A percentile compares a stretch with the other conserved stretches of the same genome.
Evolutionary conservation across 2,113 vertebrate species (phyloP).

Genomic region (Chrysemys picta): DNA sequence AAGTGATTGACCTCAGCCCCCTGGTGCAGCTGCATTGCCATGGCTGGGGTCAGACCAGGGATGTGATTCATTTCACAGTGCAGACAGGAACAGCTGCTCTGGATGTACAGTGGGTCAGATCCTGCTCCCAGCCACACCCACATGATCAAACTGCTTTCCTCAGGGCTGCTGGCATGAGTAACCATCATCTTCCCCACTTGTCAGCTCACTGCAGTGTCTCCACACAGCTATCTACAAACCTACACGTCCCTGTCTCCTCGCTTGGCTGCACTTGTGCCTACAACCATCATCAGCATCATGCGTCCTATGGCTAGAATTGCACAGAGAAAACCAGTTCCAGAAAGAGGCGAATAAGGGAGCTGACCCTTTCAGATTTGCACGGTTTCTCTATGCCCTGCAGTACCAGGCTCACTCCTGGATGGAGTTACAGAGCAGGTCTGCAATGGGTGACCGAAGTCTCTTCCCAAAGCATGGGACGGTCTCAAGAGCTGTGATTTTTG

Average conservation of each 20-base stretch:
- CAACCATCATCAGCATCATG: background rate
- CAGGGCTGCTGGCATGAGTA: fast-evolving
- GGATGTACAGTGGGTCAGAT: no score
- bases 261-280: background rate
- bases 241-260: background rate
- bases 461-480: background rate
- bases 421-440: background rate
- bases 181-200: background rate
- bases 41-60: fast-evolving
- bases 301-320: background rate
- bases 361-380: background rate
- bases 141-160: fast-evolving
- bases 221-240: fast-evolving
- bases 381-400: background rate
- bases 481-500: background rate
- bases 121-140: background rate
- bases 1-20: background rate
- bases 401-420: background rate
- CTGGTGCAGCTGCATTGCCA: background rate
- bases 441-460: background rate
- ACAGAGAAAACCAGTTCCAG: background rate
- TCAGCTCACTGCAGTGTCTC: background rate
- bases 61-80: background rate
- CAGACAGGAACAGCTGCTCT: fast-evolving
- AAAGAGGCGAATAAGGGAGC: no score